A percentile compares a stretch with the other conserved stretches of the same genome.
Conservation (phyloP, 2,888 invertebrate species). For the Helobdella robusta region DNA sequence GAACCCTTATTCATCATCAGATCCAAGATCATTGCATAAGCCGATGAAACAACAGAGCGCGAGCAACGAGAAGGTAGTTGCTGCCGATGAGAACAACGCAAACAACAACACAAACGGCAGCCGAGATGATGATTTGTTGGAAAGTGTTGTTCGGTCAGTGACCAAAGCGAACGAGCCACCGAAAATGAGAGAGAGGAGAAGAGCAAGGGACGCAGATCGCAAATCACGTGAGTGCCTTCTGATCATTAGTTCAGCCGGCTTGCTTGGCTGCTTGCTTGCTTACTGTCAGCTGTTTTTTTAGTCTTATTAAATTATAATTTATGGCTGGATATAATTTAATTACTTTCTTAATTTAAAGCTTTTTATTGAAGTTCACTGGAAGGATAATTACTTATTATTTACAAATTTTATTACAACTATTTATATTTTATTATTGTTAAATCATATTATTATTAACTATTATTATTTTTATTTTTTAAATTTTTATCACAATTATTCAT, state of each 20-base stretch:
- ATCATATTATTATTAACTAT: no score
- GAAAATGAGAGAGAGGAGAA: conserved; percentile 60
- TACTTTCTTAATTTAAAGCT: neutral
- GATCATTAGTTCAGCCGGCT: neutral
- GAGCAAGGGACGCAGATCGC: conserved; percentile 66
- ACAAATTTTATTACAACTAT: no score
- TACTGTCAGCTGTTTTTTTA: neutral
- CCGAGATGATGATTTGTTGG: conserved; percentile 88
- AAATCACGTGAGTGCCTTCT: conserved; percentile 71
- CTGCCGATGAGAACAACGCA: neutral
- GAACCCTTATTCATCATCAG: neutral
- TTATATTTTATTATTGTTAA: no score
- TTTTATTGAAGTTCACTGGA: no score
- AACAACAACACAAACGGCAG: conserved; percentile 45
- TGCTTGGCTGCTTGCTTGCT: neutral
- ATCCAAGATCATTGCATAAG: neutral
- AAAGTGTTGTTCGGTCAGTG: conserved; percentile 83
- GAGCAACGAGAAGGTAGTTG: neutral
- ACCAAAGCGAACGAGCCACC: conserved; percentile 51
- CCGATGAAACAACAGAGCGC: neutral
- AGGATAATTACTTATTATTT: no score
- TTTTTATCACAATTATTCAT: no score
- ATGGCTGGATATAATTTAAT: neutral
- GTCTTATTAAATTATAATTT: neutral
- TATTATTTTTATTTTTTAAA: no score